Evolutionary conservation across 1,140 invertebrate genomes (phyloP).

Genomic region (Helicoverpa zea): DNA sequence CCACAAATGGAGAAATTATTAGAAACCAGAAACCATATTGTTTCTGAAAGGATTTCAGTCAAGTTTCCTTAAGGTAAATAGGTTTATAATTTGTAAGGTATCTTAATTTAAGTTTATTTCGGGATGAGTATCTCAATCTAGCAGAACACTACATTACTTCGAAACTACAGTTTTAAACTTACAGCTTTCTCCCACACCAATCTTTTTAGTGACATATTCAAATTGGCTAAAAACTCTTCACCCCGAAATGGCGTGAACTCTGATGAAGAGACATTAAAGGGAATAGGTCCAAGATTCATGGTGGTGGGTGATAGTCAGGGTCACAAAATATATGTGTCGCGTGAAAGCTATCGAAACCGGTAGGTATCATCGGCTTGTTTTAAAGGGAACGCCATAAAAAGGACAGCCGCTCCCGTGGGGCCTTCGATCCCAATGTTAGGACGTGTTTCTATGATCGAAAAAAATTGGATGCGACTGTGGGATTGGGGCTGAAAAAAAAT

Average conservation of each 20-base stretch:
- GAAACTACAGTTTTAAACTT: neutral
- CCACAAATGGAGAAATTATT: conserved; percentile 9
- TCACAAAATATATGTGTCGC: conserved; percentile 33
- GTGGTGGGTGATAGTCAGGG: conserved; percentile 24
- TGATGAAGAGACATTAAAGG: conserved; percentile 39
- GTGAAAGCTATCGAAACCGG: conserved; percentile 30
- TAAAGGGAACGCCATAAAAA: conserved; percentile 57
- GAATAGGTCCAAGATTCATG: conserved; percentile 28
- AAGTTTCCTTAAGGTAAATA: neutral
- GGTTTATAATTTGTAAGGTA: no score
- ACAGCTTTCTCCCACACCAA: neutral
- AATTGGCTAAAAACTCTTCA: neutral
- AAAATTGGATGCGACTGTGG: neutral
- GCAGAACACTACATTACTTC: neutral
- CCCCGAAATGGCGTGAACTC: no score
- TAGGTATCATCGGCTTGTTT: conserved; percentile 57
- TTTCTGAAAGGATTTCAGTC: neutral
- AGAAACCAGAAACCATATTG: conserved; percentile 6
- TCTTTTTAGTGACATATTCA: neutral
- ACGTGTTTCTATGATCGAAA: neutral
- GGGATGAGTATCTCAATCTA: neutral
- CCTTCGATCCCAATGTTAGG: conserved; percentile 33
- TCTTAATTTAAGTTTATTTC: no score
- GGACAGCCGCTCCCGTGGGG: conserved; percentile 53
- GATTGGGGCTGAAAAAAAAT: neutral